These are phyloP conservation scores for Sebastes itinus DNA, from an alignment of 2,797 vertebrate species.

Conservation along the genomic window DNA sequence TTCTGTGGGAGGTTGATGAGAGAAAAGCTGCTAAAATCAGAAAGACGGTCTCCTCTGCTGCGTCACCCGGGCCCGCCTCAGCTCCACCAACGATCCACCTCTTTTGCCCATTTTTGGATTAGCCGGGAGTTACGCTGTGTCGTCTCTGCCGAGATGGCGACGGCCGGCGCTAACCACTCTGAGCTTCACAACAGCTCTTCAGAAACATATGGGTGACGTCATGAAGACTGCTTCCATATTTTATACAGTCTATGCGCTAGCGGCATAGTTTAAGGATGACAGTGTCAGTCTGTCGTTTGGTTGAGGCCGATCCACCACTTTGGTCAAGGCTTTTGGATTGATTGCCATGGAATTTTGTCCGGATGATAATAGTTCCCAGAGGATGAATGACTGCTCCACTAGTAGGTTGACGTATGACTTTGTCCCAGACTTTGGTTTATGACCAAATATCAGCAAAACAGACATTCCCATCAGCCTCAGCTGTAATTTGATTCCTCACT, in stretches of 20 bases:
- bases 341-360: not conserved
- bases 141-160: accelerated
- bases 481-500: no score
- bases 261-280: not conserved
- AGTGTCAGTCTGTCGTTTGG: not conserved
- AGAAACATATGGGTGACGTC: no score
- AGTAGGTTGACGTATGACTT: not conserved
- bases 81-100: no score
- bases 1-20: no score
- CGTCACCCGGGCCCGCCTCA: no score
- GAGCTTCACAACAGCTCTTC: no score
- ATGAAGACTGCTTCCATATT: not conserved
- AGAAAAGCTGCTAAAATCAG: no score
- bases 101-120: no score
- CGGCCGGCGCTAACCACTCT: accelerated
- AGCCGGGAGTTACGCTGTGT: no score
- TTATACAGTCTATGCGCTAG: not conserved
- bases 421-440: not conserved
- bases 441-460: not conserved
- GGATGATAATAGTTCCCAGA: not conserved
- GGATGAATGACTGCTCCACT: not conserved
- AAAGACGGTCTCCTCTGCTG: not conserved
- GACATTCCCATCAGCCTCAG: no score
- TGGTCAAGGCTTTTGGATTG: not conserved
- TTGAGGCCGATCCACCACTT: not conserved